A percentile compares a stretch with the other conserved stretches of the same genome.
phyloP scores from a whole-genome alignment of 2,113 vertebrate genomes.

The Oceanodroma tethys region DNA sequence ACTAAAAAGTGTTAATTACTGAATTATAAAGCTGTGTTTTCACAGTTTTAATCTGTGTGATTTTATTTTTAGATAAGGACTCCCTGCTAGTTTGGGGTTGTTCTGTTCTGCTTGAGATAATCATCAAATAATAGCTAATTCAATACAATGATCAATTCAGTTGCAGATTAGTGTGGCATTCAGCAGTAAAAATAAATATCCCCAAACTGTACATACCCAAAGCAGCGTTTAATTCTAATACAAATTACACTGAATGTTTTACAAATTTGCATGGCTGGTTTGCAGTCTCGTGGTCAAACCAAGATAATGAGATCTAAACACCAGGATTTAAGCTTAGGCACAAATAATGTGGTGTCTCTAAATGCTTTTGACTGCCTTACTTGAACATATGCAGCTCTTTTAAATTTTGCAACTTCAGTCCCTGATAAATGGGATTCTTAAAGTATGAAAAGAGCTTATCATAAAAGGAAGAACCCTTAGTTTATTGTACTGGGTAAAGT shows the following conservation, averaged over 20 bases:
- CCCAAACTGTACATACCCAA: background rate
- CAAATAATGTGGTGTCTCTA: background rate
- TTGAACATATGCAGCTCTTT: background rate
- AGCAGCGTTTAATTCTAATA: background rate
- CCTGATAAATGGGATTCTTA: slow-evolving; percentile 16
- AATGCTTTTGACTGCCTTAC: background rate
- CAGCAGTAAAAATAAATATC: background rate
- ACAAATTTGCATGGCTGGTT: background rate
- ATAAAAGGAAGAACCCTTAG: background rate
- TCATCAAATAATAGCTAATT: slow-evolving; percentile 5
- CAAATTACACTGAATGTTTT: background rate
- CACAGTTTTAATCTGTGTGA: background rate
- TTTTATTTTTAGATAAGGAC: background rate
- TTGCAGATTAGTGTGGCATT: background rate
- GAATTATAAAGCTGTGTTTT: background rate
- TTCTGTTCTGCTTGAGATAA: slow-evolving; percentile 14
- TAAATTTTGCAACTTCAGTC: background rate
- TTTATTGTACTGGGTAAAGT: slow-evolving; percentile 5
- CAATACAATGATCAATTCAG: background rate
- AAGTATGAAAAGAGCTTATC: background rate
- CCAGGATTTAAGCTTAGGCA: background rate
- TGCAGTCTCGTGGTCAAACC: background rate
- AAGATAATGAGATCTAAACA: slow-evolving; percentile 15
- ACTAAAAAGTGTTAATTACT: background rate
- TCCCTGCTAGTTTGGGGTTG: background rate